Evolutionary conservation across 2,797 vertebrate genomes (phyloP).

Genomic region (Halcyon chelicuti): DNA sequence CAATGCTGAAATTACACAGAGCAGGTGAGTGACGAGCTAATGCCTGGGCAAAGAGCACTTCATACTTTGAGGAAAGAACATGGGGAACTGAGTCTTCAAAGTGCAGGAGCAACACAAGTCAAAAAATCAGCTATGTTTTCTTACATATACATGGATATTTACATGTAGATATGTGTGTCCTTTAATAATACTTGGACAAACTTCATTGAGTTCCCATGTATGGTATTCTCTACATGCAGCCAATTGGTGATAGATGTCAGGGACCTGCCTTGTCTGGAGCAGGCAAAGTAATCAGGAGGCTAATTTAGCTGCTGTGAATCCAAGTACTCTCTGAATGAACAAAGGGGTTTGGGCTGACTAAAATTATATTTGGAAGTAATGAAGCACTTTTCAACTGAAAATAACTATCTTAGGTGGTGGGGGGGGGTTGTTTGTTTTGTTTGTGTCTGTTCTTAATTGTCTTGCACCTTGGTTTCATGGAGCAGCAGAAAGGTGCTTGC

Average conservation of each 20-base stretch:
- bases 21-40: background rate
- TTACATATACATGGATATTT: background rate
- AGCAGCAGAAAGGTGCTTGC: accelerated
- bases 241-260: background rate
- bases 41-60: background rate
- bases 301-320: background rate
- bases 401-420: background rate
- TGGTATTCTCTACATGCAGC: background rate
- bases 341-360: background rate
- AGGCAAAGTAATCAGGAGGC: background rate
- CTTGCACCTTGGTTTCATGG: background rate
- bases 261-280: background rate
- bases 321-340: background rate
- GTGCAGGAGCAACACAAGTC: accelerated
- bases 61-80: background rate
- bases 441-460: background rate
- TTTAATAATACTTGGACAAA: background rate
- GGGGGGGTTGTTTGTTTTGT: background rate
- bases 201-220: accelerated
- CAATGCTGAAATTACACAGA: background rate
- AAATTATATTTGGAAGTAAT: background rate
- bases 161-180: background rate
- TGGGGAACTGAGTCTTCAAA: background rate
- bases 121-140: background rate
- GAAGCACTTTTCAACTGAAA: background rate